Evolutionary conservation across 2,888 invertebrate genomes (phyloP).

Genomic region (Xiphydria camelus): DNA sequence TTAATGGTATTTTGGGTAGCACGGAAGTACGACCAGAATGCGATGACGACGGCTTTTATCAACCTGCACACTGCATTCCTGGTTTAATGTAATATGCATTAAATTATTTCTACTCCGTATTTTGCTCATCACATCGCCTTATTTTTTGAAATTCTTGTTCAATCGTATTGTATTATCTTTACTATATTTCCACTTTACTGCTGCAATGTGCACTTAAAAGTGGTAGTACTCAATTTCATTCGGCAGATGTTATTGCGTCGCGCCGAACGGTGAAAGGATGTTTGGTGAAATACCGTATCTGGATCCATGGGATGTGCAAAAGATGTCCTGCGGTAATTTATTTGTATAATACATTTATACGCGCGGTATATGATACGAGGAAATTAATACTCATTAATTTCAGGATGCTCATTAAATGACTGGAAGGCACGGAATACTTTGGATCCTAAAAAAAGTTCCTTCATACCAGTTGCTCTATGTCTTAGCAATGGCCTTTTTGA

Average conservation of each 20-base stretch:
- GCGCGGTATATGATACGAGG: no score
- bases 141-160: not conserved
- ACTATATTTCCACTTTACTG: no score
- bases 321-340: constrained; percentile 65
- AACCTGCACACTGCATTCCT: constrained; percentile 65
- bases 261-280: constrained; percentile 65
- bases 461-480: constrained; percentile 63
- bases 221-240: no score
- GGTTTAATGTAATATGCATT: constrained; percentile 70
- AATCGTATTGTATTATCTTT: no score
- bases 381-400: constrained; percentile 19
- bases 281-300: constrained; percentile 68
- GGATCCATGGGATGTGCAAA: constrained; percentile 49
- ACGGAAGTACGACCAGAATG: constrained; percentile 65
- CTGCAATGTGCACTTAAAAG: no score
- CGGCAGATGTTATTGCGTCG: constrained; percentile 68
- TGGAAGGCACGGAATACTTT: constrained; percentile 59
- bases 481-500: constrained; percentile 70
- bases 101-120: constrained; percentile 20
- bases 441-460: constrained; percentile 41
- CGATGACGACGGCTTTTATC: constrained; percentile 66
- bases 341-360: not conserved
- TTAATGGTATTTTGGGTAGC: constrained; percentile 60
- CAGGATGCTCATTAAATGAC: constrained; percentile 66
- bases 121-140: not conserved